phyloP scores from a whole-genome alignment of 2,888 invertebrate species.

The Mycalesis mineus region DNA sequence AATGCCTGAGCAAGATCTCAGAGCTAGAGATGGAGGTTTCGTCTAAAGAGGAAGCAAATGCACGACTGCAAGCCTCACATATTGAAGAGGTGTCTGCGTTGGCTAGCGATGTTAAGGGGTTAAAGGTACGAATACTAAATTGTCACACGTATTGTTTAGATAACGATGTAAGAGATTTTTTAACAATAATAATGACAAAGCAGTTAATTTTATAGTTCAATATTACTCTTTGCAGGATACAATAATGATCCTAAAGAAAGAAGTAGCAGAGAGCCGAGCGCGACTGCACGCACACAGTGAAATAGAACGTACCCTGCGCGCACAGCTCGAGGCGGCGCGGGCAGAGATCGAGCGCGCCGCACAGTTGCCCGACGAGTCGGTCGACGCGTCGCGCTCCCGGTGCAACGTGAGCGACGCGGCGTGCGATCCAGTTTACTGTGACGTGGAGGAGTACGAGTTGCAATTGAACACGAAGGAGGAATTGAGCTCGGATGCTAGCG shows the following conservation, averaged over 20 bases:
- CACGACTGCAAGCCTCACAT: conserved; percentile 68
- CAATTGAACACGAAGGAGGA: conserved; percentile 61
- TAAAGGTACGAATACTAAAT: conserved; percentile 50
- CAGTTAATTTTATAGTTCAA: too few species aligned
- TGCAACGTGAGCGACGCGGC: conserved; percentile 63
- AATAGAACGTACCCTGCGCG: conserved; percentile 67
- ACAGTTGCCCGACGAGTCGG: conserved; percentile 29
- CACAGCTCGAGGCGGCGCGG: conserved; percentile 68
- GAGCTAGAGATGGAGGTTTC: conserved; percentile 77
- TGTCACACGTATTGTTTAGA: too few species aligned
- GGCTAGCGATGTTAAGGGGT: conserved; percentile 64
- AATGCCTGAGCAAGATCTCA: conserved; percentile 76
- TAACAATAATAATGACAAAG: too few species aligned
- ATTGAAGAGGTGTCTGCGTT: conserved; percentile 65
- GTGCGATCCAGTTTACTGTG: conserved; percentile 67
- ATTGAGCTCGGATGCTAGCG: conserved; percentile 67
- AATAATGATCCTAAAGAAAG: conserved; percentile 68
- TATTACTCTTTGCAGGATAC: conserved; percentile 49
- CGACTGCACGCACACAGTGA: conserved; percentile 68
- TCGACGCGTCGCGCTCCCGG: conserved; percentile 39
- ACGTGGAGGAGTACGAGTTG: conserved; percentile 57
- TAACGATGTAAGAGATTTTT: too few species aligned
- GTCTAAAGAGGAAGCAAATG: conserved; percentile 71
- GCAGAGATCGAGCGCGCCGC: conserved; percentile 45
- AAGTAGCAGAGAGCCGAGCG: conserved; percentile 67